Base-by-base conservation (phyloP, 1,140 invertebrate genomes). In the Ips typographus region DNA sequence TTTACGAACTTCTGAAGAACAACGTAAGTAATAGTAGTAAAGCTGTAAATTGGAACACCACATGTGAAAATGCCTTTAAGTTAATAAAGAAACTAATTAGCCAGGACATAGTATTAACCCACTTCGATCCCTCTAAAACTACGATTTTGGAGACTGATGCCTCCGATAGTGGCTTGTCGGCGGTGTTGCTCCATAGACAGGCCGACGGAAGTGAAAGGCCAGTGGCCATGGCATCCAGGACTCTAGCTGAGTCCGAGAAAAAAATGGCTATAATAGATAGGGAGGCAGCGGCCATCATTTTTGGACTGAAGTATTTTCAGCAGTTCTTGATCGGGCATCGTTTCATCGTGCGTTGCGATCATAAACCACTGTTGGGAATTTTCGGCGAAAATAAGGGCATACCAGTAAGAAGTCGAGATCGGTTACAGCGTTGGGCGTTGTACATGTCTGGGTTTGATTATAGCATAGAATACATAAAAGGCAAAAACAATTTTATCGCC, bases 251-350 rank as follows among this genome's bases (percentile, higher is more conserved):
- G 41, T 72, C 82, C 3, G 81, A 86, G 72, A 71, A 76, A 72
- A 84, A 81, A 61, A 85, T 86, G 59, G 68, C 79, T 5, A 81
- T 83, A 68, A 81, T 85, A 40, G 83, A 88, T 42, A 84, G 81
- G 72, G 85, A 89, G 77, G 82, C 81, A 3, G 71, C 84, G 8
- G 79, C 81, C 1, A 80, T 87, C 4, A 68, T 86, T 1, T 87
- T 78, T 74, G 82, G 79, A 2, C 78, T 87, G 3, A 79, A 80
- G 65, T 83, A 83, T 74, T 87, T 87, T 75, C 78, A 84, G 42
- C 72, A 83, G 43, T 88, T 83, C 72, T 58, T 89, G 2, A 81
- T 77, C 72, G 85, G 85, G 41, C 69, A 78, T 22, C 56, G 76
- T 22, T 87, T 87, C 76, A 76, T 74, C 4, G 67, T 86, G 8